Base-by-base conservation (phyloP, 1,140 invertebrate species). In the Portunus trituberculatus region DNA sequence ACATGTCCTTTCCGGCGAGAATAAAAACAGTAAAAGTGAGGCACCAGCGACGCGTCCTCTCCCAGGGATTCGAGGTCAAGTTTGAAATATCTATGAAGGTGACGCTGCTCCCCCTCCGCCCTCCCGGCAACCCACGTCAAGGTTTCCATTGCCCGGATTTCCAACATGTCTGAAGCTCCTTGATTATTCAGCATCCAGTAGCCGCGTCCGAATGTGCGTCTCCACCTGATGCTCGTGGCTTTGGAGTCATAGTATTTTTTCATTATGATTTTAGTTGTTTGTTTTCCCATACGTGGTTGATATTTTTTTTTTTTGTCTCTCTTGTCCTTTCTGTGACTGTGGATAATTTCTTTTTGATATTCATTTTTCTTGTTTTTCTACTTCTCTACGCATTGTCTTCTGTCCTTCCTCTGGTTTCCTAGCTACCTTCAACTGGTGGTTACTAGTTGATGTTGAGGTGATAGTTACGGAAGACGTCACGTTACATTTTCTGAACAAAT, bases 51-150 rank as follows among this genome's bases (percentile, higher is more conserved):
- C 76, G 84, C 82, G 25, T 46, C 39, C 28, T 76, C 39, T 93
- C 92, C 83, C 76, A 32, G 20, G 92, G 92, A 46, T 93, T 93
- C 84, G 92, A 93, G 92, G 92, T 93, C 92, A 93, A 46, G 46
- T n/a, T 45, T 93, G 83, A 93, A 93, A 93, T 93, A 93, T 93
- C 92, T 46, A 93, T 93, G 92, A 93, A 20, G 92, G 59, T 28
- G 67, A 39, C 59, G 83, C 16, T 32, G 39, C 4, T 46, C 29
- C 25, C 89, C 46, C 48, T 12, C 89, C 89, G n/a, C 20, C 25
- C 89, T 29, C 46, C 84, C 84, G 10, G 45, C 88, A 46, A n/a
- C 59, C 82, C 82, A 48, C 82, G 92, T 93, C 92, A 93, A 14
- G 92, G 92, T 29, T 86, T 86, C 92, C 67, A 92, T 32, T 31